phyloP scores from a whole-genome alignment of 2,113 vertebrate genomes.

The Mus musculus region GRCm39 chr5:125850501-125851000 shows the following conservation, averaged over 20 bases:
- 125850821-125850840: accelerated
- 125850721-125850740: not conserved
- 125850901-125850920: no score
- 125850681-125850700: not conserved
- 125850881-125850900: not conserved
- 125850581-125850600: not conserved
- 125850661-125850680: not conserved
- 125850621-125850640: not conserved
- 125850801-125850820: not conserved
- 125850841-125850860: not conserved
- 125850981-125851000: not conserved
- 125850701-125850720: not conserved
- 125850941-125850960: no score
- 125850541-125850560: not conserved
- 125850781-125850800: not conserved
- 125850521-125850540: not conserved
- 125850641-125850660: not conserved
- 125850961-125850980: not conserved
- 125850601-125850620: not conserved
- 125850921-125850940: not conserved
- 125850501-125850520: not conserved
- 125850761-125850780: not conserved
- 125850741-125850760: not conserved
- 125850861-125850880: not conserved
- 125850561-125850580: not conserved